These are phyloP conservation scores for Sycophila sp. DNA, from an alignment of 1,140 invertebrate species.

Conservation along the genomic window DNA sequence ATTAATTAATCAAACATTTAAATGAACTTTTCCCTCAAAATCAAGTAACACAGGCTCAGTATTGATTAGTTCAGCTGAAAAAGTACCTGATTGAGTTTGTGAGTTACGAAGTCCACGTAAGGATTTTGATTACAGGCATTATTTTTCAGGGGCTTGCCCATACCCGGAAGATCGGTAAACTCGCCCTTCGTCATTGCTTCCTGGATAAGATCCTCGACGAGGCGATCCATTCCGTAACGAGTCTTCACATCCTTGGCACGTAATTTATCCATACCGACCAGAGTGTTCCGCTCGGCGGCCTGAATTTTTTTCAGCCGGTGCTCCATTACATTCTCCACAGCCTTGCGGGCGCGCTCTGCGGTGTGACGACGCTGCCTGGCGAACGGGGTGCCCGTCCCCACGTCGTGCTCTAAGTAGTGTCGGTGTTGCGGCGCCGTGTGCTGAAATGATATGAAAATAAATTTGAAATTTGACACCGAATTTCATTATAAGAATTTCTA, in stretches of 20 bases:
- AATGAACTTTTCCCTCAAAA: too few species aligned
- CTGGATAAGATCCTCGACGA: conserved; percentile 91
- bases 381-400: conserved; percentile 79
- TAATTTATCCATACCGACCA: conserved; percentile 73
- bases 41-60: too few species aligned
- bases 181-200: conserved; percentile 89
- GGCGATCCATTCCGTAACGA: conserved; percentile 83
- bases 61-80: neutral
- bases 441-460: conserved; percentile 59
- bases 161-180: conserved; percentile 83
- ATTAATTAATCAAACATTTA: too few species aligned
- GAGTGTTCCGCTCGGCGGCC: conserved; percentile 71
- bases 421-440: conserved; percentile 90
- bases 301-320: conserved; percentile 76
- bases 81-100: conserved; percentile 85
- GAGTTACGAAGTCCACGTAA: conserved; percentile 87
- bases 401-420: conserved; percentile 83
- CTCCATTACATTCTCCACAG: conserved; percentile 79
- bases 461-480: conserved; percentile 17
- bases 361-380: conserved; percentile 81
- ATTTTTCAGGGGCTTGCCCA: conserved; percentile 81
- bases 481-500: too few species aligned
- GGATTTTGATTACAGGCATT: conserved; percentile 73
- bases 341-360: conserved; percentile 76
- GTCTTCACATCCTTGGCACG: conserved; percentile 78